Evolutionary conservation across 2,888 invertebrate species (phyloP).

Genomic region (Proisotoma minuta): DNA sequence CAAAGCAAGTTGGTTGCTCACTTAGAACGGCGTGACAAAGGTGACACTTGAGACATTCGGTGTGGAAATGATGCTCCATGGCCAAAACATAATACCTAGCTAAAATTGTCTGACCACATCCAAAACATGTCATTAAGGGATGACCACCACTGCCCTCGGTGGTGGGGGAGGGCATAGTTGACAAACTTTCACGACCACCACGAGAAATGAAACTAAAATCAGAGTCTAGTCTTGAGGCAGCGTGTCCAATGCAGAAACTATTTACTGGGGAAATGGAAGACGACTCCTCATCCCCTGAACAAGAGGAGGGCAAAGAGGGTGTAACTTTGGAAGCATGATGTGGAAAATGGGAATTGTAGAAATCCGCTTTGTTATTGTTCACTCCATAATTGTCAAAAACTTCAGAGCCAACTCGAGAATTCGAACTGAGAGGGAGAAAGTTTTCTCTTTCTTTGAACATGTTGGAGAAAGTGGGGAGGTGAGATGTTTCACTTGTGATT

Average conservation of each 20-base stretch:
- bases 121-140: conserved; percentile 45
- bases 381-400: background rate
- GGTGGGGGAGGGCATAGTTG: no score
- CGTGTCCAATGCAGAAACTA: background rate
- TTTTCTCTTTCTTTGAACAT: conserved; percentile 11
- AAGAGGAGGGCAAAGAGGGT: no score
- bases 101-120: conserved; percentile 60
- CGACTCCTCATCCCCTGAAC: background rate
- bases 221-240: background rate
- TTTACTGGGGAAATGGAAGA: background rate
- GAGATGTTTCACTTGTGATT: no score
- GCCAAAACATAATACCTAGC: conserved; percentile 67
- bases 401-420: background rate
- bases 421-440: background rate
- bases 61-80: conserved; percentile 85
- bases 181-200: no score
- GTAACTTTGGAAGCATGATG: no score
- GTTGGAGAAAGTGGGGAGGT: no score
- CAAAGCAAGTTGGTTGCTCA: conserved; percentile 80
- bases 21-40: conserved; percentile 79
- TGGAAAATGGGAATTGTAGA: no score
- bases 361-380: background rate
- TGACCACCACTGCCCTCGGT: background rate
- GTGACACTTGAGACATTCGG: conserved; percentile 72
- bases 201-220: background rate